Evolutionary conservation across 2,888 invertebrate species (phyloP).

Genomic region (Tortricodes alternella): DNA sequence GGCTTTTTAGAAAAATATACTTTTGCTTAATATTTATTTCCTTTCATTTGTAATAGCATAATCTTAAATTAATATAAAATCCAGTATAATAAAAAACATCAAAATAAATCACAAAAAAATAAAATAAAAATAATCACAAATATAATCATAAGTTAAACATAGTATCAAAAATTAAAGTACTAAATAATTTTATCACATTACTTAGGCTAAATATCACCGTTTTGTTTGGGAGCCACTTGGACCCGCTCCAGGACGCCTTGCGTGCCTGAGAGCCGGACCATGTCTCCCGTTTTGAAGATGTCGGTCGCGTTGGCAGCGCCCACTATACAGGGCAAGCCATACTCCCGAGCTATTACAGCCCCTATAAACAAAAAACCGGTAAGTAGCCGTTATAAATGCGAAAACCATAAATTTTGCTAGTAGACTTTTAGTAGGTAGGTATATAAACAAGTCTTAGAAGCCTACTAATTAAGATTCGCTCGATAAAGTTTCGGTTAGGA

Average conservation of each 20-base stretch:
- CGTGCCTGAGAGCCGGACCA: slow-evolving; percentile 76
- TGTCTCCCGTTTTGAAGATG: slow-evolving; percentile 86
- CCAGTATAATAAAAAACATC: neutral
- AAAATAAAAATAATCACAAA: neutral
- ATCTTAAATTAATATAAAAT: neutral
- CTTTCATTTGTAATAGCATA: too few relatives aligned
- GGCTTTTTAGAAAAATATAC: slow-evolving; percentile 13
- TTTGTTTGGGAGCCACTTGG: slow-evolving; percentile 35
- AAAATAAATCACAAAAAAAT: slow-evolving; percentile 6
- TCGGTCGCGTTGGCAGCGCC: slow-evolving; percentile 87
- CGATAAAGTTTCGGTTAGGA: too few relatives aligned
- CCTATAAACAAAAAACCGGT: slow-evolving; percentile 67
- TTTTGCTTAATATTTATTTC: neutral
- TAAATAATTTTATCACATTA: neutral
- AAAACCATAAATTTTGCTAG: too few relatives aligned
- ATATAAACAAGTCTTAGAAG: too few relatives aligned
- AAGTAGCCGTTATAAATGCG: too few relatives aligned
- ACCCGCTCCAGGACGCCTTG: slow-evolving; percentile 70
- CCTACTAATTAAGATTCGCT: too few relatives aligned
- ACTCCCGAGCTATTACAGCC: slow-evolving; percentile 92
- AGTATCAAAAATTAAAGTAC: neutral
- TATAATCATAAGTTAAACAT: neutral
- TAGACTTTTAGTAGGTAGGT: too few relatives aligned
- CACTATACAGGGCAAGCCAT: slow-evolving; percentile 92
- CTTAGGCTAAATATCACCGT: neutral